Base-by-base conservation (phyloP, 2,888 invertebrate genomes). In the Trachelus troglodyta region DNA sequence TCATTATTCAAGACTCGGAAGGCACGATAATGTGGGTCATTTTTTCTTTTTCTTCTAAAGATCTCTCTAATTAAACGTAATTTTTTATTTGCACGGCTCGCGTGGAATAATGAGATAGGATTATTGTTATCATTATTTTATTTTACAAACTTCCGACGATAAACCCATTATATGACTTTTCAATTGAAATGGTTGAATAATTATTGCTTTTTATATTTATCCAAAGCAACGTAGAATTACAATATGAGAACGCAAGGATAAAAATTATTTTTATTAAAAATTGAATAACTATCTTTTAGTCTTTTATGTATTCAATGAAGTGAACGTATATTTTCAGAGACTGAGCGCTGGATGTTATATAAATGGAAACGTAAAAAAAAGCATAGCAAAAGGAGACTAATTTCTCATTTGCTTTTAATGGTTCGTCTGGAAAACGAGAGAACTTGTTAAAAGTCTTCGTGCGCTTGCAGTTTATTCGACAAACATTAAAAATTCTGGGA, bases 361-460 rank as follows among this genome's bases (percentile, higher is more conserved):
- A 23, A 56, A 56, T 23, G 6, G 56, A 56, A 56, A 56, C 56
- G 4, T 15, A 40, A 40, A 6, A 40, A 40, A 23, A 2, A 9
- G 15, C 40, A 23, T 40, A 40, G 40, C 40, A 4, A 40, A 40
- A 40, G 40, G 3, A 23, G 56, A 56, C 23, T 23, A 9, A 23
- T 23, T 56, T 23, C 23, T 56, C 56, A 6, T 56, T 56, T 56
- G 23, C 23, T 15, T 56, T 56, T 9, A 56, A 56, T 56, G 56
- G 23, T 23, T 81, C 78, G 76, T 69, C 40, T 78, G 37, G 68
- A 40, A 35, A 35, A 76, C 69, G 9, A 31, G 37, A 15, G 37
- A 75, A 73, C 34, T 83, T 74, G 77, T 78, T 83, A 82, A 82
- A 82, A 82, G 77, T 81, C 75, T 77, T 73, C 76, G 73, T 77